These are phyloP conservation scores for Diplodus puntazzo DNA, from an alignment of 2,797 vertebrate genomes.

Conservation along the genomic window DNA sequence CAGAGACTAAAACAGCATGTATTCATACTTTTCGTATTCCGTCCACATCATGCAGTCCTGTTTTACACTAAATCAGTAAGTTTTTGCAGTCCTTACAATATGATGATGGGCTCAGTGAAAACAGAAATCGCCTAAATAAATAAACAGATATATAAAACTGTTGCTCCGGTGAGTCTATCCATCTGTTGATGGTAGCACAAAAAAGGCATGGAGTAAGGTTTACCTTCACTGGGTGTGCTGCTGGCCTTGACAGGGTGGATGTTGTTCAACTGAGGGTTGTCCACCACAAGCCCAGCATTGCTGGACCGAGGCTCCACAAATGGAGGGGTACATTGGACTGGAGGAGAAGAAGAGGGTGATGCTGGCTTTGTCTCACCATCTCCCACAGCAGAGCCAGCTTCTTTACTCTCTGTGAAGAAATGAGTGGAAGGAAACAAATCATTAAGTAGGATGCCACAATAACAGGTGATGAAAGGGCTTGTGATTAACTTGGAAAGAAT, in stretches of 20 bases:
- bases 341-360: constrained; percentile 74
- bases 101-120: background rate
- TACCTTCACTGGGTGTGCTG: constrained; percentile 81
- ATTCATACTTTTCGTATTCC: background rate
- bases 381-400: constrained; percentile 54
- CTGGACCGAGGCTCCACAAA: constrained; percentile 75
- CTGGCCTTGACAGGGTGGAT: constrained; percentile 75
- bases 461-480: background rate
- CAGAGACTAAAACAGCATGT: background rate
- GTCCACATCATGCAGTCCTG: background rate
- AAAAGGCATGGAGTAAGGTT: background rate
- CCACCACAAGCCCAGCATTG: constrained; percentile 49
- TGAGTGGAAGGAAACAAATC: background rate
- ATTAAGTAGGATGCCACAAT: background rate
- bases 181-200: background rate
- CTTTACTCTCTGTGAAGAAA: constrained; percentile 74
- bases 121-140: too few species aligned
- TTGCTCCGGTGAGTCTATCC: background rate
- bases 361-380: constrained; percentile 78
- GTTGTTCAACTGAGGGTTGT: constrained; percentile 66
- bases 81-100: too few species aligned
- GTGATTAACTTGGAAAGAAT: background rate
- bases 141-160: background rate
- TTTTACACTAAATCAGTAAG: too few species aligned
- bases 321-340: constrained; percentile 69